Base-by-base conservation (phyloP, 2,797 vertebrate species). In the Alectoris magna region DNA sequence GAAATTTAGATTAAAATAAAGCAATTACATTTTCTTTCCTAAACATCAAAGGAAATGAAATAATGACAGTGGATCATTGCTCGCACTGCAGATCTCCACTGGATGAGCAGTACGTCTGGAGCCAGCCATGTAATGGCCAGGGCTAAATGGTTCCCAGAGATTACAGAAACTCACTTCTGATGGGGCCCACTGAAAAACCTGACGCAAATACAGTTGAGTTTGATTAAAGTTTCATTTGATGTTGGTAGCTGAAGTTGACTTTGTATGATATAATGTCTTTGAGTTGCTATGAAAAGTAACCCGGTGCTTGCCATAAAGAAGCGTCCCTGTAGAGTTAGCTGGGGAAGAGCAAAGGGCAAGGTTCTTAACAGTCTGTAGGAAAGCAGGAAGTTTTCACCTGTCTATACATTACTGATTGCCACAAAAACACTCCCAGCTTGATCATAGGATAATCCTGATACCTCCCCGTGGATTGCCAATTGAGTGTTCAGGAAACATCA, bases 1-100 rank as follows among this genome's bases (percentile, higher is more conserved):
- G 59, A 93, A 85, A 91, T 92, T 63, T 63, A 59, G 70, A 93
- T 91, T 93, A 84, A 94, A 95, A 90, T 68, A 87, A 84, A 70
- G 94, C 76, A 96, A 93, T 91, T 87, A 49, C 39, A 81, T 95
- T 91, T 95, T 87, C 31, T 75, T 95, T 72, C 85, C 63, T 87
- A 85, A 96, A 87, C 78, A 75, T 84, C 67, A 0, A 1, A 95
- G 94, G 93, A 95, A 96, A 95, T 94, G 16, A 81, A 95, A 94
- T 91, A 95, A 95, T 78, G 88, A 48, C 85, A 84, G 85, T 51
- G 51, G 63, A 51, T 86, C 67, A 77, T 76, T 88, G 59, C 58
- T 93, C 84, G 76, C 55, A 85, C 15, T 31, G 48, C 81, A 63
- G 85, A 69, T 13, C 70, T 89, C 46, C 70, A 48, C 62, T 2